Evolutionary conservation across 2,797 vertebrate genomes (phyloP).

Genomic region (Gymnothorax reevesii): DNA sequence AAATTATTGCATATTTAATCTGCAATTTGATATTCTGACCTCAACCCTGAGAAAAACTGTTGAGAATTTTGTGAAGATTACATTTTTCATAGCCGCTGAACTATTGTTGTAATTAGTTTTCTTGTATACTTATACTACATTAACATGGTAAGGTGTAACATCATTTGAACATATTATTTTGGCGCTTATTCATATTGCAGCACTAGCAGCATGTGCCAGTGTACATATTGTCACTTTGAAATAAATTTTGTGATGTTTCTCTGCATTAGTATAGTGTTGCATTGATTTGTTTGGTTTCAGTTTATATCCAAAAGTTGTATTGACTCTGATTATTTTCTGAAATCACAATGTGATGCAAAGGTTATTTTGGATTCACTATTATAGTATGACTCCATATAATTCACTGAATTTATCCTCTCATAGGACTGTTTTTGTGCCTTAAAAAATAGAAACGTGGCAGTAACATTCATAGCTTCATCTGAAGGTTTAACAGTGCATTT

Average conservation of each 20-base stretch:
- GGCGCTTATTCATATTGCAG: neutral
- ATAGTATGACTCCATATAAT: too few relatives aligned
- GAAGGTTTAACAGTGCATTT: too few relatives aligned
- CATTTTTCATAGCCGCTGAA: neutral
- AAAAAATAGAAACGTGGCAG: too few relatives aligned
- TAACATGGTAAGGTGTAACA: neutral
- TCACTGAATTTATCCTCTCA: too few relatives aligned
- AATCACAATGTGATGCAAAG: too few relatives aligned
- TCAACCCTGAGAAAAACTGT: neutral
- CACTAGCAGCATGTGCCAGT: neutral
- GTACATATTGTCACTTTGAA: neutral
- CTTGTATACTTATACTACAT: neutral
- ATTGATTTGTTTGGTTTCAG: neutral
- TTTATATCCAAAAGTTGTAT: too few relatives aligned
- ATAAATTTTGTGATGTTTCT: neutral
- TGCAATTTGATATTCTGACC: neutral
- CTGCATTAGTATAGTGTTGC: neutral
- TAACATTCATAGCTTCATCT: too few relatives aligned
- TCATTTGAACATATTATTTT: neutral
- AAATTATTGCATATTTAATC: neutral
- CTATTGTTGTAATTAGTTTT: neutral
- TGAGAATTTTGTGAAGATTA: neutral
- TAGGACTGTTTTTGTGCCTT: too few relatives aligned
- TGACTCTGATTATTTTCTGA: too few relatives aligned
- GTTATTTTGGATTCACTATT: too few relatives aligned